A percentile compares a stretch with the other conserved stretches of the same genome.
These are phyloP conservation scores for Drosophila aldrichi DNA, from an alignment of 2,888 invertebrate genomes.

Conservation along the genomic window DNA sequence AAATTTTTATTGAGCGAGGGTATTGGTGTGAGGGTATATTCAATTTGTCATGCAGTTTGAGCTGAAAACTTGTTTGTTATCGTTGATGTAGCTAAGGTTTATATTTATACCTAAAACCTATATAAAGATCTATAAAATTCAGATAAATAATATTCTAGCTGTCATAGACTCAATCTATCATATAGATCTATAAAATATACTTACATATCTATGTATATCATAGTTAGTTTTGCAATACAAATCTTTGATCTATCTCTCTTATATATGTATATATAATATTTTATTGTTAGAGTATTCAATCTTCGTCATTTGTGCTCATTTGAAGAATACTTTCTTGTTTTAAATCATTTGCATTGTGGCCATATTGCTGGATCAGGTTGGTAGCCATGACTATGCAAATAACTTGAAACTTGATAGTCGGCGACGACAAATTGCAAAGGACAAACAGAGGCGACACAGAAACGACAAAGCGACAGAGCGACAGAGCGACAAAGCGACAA, in stretches of 20 bases:
- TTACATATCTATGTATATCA: no score
- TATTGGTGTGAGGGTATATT: not conserved
- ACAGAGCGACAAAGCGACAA: constrained; percentile 27
- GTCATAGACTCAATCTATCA: not conserved
- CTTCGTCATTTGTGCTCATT: not conserved
- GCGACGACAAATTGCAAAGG: constrained; percentile 54
- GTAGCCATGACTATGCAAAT: constrained; percentile 73
- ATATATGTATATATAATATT: not conserved
- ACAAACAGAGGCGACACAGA: constrained; percentile 28
- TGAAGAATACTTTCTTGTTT: constrained; percentile 1
- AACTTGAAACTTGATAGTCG: constrained; percentile 57
- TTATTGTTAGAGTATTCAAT: not conserved
- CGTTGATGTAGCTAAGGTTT: no score
- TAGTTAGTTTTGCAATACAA: no score
- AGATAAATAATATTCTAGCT: no score
- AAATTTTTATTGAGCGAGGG: constrained; percentile 4
- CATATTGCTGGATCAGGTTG: constrained; percentile 53
- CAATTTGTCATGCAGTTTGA: not conserved
- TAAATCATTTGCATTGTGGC: constrained; percentile 61
- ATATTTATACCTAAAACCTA: no score
- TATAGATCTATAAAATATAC: no score
- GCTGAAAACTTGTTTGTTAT: no score
- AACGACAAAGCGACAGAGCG: constrained; percentile 12
- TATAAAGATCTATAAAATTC: not conserved
- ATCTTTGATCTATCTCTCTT: not conserved